phyloP scores from a whole-genome alignment of 92 coral and sea anemone species.

The Palythoa grandiflora region DNA sequence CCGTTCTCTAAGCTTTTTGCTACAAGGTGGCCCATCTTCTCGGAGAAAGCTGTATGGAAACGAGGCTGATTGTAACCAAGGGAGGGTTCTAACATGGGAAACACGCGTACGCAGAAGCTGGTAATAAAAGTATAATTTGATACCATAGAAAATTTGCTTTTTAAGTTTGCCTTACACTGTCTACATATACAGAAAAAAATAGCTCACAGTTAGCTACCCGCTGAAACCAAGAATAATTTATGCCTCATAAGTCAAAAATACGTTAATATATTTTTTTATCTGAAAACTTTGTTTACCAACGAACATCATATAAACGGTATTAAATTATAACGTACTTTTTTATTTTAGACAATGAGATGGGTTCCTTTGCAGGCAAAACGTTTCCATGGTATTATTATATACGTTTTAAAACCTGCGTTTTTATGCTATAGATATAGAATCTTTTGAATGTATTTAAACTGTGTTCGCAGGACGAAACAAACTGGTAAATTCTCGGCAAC shows the following conservation, averaged over 20 bases:
- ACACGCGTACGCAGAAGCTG: background rate
- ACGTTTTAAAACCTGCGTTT: background rate
- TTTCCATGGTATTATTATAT: background rate
- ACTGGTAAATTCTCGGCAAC: no score
- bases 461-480: background rate
- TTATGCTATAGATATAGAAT: background rate
- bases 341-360: background rate
- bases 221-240: no score
- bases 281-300: no score
- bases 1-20: no score
- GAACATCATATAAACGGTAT: background rate
- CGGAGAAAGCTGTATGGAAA: background rate
- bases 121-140: no score
- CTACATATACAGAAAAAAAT: no score
- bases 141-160: no score
- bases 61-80: background rate
- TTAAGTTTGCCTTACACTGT: no score
- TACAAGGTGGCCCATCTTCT: no score
- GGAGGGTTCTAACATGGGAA: background rate
- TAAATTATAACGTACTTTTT: background rate
- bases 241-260: no score
- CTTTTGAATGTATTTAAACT: background rate
- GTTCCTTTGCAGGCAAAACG: background rate
- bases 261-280: no score
- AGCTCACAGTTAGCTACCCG: no score